phyloP scores from a whole-genome alignment of 1,140 invertebrate genomes.

The Drosophila elegans region DNA sequence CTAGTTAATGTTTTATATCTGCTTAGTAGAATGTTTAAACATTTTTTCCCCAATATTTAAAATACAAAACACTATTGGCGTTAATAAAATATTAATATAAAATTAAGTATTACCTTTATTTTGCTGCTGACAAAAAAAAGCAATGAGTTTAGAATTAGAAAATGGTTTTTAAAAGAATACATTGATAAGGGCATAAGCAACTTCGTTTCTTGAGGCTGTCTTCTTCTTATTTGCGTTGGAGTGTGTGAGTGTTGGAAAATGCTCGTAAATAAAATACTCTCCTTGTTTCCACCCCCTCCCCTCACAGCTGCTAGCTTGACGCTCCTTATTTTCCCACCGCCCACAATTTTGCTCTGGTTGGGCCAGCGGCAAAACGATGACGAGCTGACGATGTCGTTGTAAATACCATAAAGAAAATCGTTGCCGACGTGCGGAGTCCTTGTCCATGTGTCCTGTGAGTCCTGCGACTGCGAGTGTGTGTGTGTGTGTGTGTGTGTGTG shows the following conservation, averaged over 20 bases:
- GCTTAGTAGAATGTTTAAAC: too few relatives aligned
- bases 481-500: background rate
- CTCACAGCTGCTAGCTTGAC: background rate
- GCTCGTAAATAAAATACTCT: conserved; percentile 46
- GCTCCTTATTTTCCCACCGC: background rate
- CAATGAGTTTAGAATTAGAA: too few relatives aligned
- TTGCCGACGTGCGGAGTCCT: conserved; percentile 54
- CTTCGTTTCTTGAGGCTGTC: background rate
- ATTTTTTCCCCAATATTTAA: too few relatives aligned
- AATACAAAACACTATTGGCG: too few relatives aligned
- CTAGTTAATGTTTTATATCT: too few relatives aligned
- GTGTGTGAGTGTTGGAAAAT: conserved; percentile 21
- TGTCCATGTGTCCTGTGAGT: conserved; percentile 4
- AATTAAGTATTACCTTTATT: too few relatives aligned
- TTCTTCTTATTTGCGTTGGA: background rate
- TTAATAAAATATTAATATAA: too few relatives aligned
- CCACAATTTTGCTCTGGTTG: conserved; percentile 41
- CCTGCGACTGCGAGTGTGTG: background rate
- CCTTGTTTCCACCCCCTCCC: background rate
- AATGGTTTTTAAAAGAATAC: background rate
- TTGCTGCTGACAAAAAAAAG: background rate
- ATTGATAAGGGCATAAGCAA: background rate
- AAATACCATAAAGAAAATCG: conserved; percentile 79
- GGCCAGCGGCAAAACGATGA: conserved; percentile 66
- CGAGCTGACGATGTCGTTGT: conserved; percentile 78